Evolutionary conservation across 2,113 vertebrate genomes (phyloP), one percentile per base, ranked within the genome.

Genomic region (Limnothrissa miodon): DNA sequence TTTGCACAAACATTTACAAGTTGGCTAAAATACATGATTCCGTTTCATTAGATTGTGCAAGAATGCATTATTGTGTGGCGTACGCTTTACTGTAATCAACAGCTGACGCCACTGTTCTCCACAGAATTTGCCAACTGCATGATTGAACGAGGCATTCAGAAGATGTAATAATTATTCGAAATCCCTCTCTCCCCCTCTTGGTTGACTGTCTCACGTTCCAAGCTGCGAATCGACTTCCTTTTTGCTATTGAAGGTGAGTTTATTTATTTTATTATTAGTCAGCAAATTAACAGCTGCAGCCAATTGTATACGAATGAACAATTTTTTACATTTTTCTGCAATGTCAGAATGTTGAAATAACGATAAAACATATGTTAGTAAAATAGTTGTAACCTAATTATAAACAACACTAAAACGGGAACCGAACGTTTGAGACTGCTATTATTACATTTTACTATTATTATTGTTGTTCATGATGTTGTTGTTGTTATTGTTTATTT

Each of bases 81-180:
- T 74, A 74, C 11, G 29, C 11, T 74, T 74, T 74, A 74, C 33
- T 74, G 66, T 74, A 74, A 74, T 74, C 66, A 74, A 74, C 66
- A 74, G 66, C 66, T 74, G 66, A 74, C 66, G 66, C 66, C 66
- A 74, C 66, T 74, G 66, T 74, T 74, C 66, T 74, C 66, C 66
- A 74, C 66, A 74, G 66, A 74, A 74, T 74, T 74, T 74, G 66
- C 66, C 66, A 74, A 74, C 66, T 74, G 66, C 66, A 74, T 74
- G 66, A 74, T 74, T 74, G 66, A 74, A 74, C 66, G 66, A 74
- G 78, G 83, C 70, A 53, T 11, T 85, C 82, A 39, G 39, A 62
- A 85, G 81, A 86, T 84, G 85, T 45, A 85, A 86, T 81, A 80
- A 86, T 82, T 83, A 33, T 39, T 80, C 48, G 81, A 86, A 81